Base-by-base conservation (phyloP, 2,888 invertebrate genomes). In the Drosophila acutilabella region DNA sequence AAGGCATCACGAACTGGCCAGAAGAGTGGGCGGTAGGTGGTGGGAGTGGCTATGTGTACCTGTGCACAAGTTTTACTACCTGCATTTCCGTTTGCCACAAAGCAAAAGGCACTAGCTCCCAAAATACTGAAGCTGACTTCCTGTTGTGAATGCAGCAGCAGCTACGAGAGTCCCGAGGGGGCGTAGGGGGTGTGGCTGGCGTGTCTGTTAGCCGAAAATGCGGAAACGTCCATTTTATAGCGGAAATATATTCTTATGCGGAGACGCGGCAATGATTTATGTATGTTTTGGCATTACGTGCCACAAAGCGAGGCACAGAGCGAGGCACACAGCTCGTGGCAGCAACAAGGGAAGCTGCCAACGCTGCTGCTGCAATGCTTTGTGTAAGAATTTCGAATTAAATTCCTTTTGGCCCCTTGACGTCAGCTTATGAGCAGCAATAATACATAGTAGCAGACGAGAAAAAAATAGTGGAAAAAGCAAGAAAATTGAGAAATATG, bases 181-280 rank as follows among this genome's bases (percentile, higher is more conserved):
- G 10, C 10, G 14, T 2, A 30, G 33, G n/a, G 42, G 13, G 10
- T 3, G 33, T 1, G 40, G 11, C 13, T 18, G 47, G 20, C 57
- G 36, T 36, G 36, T 11, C 36, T 41, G 57, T 67, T 51, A 74
- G 67, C 72, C 83, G 72, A 78, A 86, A 83, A 83, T 74, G 78
- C 86, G 89, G 89, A 89, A 88, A 85, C 90, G 87, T 89, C 88
- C 90, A 88, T 89, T 89, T 88, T 88, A 87, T 87, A 82, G 89
- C 83, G 90, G 90, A 89, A 89, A 90, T 89, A 89, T 89, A 86
- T 88, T 86, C 89, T 87, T 89, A 81, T 88, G 87, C 87, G 81
- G 81, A 87, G 83, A 83, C 80, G 84, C 80, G 77, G 69, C 64
- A 78, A 89, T 89, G 90, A 90, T 89, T 89, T 90, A 89, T 90